Evolutionary conservation across 2,797 vertebrate species (phyloP), one percentile per base, ranked within the genome.

Genomic region (Sebastolobus altivelis): DNA sequence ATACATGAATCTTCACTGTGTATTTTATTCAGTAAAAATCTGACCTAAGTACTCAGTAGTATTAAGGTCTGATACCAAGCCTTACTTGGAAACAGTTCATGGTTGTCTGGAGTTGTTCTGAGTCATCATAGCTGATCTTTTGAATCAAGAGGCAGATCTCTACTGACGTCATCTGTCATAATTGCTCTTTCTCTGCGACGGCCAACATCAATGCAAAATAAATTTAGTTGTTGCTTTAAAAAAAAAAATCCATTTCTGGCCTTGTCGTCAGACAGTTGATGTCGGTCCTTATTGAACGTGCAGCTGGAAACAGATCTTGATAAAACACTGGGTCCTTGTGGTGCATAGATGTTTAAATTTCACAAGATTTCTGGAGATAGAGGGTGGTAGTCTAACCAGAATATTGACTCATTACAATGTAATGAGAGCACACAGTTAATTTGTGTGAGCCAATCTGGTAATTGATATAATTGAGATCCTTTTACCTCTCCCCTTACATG

Each of bases 91-190:
- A 79, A 77, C 80, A 58, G 11, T 43, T 77, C 58, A 70, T 46
- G 33, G 72, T 52, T 69, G 54, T 65, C 3, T 68, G 56, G 65
- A 33, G 38, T 65, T 69, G 56, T 10, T 27, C 43, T 79, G 58
- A 77, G 65, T 58, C 37, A 20, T 59, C 55, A 67, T 18, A 18
- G 14, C 52, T 40, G 58, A 74, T 65, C 38, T 79, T 81, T 54
- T 78, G 14, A 80, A 73, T 79, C 54, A 29, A 62, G 43, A 55
- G 56, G 58, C 59, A 69, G 27, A 86, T 82, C 35, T 52, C 16
- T 6, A 43, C 38, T 63, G 22, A 65, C 58, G 10, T 59, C 74
- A 76, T 80, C 65, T 20, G 25, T 61, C 16, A 33, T 33, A 33
- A 52, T 69, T 78, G 54, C 54, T 71, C 49, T 65, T 59, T 79